Conservation (phyloP, 2,113 vertebrate genomes). For the Polyodon spathula region DNA sequence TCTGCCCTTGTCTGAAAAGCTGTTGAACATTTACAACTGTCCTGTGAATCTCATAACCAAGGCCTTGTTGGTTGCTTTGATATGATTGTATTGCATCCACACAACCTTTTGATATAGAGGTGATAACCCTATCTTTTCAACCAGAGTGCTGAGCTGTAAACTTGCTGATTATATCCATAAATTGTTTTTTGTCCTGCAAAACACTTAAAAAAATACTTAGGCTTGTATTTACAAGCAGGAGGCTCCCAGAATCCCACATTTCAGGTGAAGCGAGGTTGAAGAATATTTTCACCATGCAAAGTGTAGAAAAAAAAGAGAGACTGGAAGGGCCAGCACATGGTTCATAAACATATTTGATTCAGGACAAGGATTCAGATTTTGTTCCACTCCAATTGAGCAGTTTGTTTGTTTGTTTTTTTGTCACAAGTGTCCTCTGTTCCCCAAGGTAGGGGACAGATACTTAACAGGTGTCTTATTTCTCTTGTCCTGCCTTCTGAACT, state of each 20-base stretch:
- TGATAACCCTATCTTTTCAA: slow-evolving; percentile 41
- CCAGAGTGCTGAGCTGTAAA: slow-evolving; percentile 37
- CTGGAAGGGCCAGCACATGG: too few relatives aligned
- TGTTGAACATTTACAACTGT: slow-evolving; percentile 50
- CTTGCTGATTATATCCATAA: slow-evolving; percentile 30
- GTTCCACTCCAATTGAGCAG: too few relatives aligned
- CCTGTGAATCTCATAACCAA: slow-evolving; percentile 40
- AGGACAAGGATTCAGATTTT: too few relatives aligned
- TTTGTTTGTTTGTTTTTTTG: too few relatives aligned
- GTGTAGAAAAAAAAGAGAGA: too few relatives aligned
- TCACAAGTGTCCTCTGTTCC: too few relatives aligned
- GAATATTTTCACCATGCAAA: too few relatives aligned
- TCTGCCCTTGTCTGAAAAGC: too few relatives aligned
- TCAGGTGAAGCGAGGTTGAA: background rate
- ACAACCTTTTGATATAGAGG: slow-evolving; percentile 37
- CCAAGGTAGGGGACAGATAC: too few relatives aligned
- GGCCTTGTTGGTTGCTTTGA: slow-evolving; percentile 32
- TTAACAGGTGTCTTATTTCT: too few relatives aligned
- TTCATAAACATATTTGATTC: too few relatives aligned
- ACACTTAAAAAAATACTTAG: slow-evolving; percentile 3
- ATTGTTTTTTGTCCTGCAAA: slow-evolving; percentile 36
- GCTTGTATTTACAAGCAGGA: slow-evolving; percentile 3
- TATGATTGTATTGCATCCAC: slow-evolving; percentile 53
- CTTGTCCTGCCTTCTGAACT: too few relatives aligned
- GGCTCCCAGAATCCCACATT: background rate